Evolutionary conservation across 2,113 vertebrate genomes (phyloP).

Genomic region (Hiodon tergisus): DNA sequence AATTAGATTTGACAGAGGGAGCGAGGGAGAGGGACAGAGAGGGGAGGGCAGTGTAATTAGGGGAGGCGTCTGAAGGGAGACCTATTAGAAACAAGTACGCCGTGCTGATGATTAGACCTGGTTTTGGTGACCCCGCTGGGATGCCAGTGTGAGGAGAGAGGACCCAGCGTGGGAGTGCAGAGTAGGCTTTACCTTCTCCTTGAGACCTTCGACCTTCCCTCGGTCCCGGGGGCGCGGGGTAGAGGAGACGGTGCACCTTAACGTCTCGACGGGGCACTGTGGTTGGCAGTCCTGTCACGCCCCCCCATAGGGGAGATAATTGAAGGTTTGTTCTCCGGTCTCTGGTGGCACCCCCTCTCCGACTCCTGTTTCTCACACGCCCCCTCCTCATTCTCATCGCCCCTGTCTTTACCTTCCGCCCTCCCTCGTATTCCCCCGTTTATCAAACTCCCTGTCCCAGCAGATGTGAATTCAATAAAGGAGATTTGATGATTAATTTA

Average conservation of each 20-base stretch:
- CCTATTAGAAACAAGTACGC: not conserved
- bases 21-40: not conserved
- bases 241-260: too few species aligned
- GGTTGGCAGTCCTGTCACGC: not conserved
- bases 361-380: not conserved
- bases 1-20: conserved; percentile 5
- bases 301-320: not conserved
- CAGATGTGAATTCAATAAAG: conserved; percentile 16
- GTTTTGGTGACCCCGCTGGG: not conserved
- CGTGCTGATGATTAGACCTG: not conserved
- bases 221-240: too few species aligned
- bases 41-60: not conserved
- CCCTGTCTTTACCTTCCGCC: not conserved
- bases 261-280: not conserved
- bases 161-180: too few species aligned
- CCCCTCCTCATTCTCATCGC: not conserved
- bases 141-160: too few species aligned
- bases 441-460: not conserved
- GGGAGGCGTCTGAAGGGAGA: not conserved
- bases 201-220: too few species aligned
- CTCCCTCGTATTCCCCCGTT: too few species aligned
- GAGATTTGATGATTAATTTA: too few species aligned
- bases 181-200: too few species aligned
- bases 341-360: not conserved
- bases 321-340: not conserved